Conservation (phyloP, 1,140 invertebrate species). For the Aricia agestis region DNA sequence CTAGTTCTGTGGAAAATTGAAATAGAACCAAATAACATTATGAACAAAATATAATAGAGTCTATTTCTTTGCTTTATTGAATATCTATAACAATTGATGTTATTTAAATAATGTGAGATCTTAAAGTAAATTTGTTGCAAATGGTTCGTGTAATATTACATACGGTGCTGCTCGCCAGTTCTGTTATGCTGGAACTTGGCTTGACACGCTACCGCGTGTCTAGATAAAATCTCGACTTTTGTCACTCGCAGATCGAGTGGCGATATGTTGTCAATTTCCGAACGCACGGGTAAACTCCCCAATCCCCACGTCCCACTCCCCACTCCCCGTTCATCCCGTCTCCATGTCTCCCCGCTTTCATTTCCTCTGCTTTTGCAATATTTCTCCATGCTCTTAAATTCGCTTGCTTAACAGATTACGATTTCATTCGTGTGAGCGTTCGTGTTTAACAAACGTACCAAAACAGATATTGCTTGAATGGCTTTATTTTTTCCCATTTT, state of each 20-base stretch:
- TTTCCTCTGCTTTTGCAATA: constrained; percentile 9
- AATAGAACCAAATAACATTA: no score
- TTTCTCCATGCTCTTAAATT: not conserved
- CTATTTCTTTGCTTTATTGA: no score
- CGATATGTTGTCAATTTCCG: constrained; percentile 7
- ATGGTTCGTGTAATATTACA: no score
- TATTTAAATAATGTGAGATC: no score
- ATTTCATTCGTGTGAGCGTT: not conserved
- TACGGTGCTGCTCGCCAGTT: no score
- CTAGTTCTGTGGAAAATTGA: no score
- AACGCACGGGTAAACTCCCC: not conserved
- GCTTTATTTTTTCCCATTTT: not conserved
- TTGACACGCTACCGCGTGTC: no score
- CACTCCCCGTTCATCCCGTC: not conserved
- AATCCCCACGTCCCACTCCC: not conserved
- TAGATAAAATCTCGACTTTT: constrained; percentile 2
- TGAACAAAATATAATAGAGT: no score
- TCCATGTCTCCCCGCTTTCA: not conserved
- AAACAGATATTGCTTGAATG: not conserved
- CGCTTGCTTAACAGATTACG: constrained; percentile 7
- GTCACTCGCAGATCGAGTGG: not conserved
- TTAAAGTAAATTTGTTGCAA: no score
- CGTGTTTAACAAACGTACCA: not conserved
- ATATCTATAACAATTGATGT: no score
- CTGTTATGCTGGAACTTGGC: no score